Evolutionary conservation across 1,140 invertebrate species (phyloP), one percentile per base, ranked within the genome.

Genomic region (Calephelis nemesis): DNA sequence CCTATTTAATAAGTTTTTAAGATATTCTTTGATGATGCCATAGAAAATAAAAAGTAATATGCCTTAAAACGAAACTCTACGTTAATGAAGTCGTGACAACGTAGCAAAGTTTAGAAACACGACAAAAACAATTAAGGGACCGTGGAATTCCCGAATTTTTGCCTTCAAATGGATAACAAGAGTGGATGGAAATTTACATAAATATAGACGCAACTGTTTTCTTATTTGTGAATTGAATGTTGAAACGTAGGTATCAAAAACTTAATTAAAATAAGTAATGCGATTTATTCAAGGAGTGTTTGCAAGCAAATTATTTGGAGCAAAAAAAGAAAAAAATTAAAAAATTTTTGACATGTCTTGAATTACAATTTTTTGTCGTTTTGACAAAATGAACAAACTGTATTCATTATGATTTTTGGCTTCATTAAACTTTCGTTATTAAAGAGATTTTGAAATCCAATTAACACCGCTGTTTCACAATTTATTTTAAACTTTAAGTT

Each of bases 121-220:
- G 63, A 39, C 30, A 39, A 65, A 65, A 65, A 65, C 63, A 65
- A 65, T 65, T 65, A 65, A 65, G 63, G 48, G 48, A 39, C 63
- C n/a, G 63, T 39, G 48, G 39, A 65, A 15, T 45, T 65, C 48
- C 48, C 47, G 39, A 65, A 65, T 50, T 65, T 65, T 65, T 65
- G 63, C 47, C 47, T 65, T 65, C 48, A 49, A 65, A 65, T 49
- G 47, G 63, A 65, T 49, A 39, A 65, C 62, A 65, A 49, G 48
- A 47, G 30, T 47, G 47, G 19, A 50, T 47, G 63, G 19, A 30
- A 64, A 64, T 64, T 64, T 64, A 64, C 63, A 64, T 64, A 64
- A 64, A 49, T 48, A 64, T 30, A 48, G 10, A 49, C 49, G 63
- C 47, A 48, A 49, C 63, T 64, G 63, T 64, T 64, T 64, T 64